Evolutionary conservation across 2,113 vertebrate genomes (phyloP), one percentile per base, ranked within the genome.

Genomic region (Caranx ignobilis): DNA sequence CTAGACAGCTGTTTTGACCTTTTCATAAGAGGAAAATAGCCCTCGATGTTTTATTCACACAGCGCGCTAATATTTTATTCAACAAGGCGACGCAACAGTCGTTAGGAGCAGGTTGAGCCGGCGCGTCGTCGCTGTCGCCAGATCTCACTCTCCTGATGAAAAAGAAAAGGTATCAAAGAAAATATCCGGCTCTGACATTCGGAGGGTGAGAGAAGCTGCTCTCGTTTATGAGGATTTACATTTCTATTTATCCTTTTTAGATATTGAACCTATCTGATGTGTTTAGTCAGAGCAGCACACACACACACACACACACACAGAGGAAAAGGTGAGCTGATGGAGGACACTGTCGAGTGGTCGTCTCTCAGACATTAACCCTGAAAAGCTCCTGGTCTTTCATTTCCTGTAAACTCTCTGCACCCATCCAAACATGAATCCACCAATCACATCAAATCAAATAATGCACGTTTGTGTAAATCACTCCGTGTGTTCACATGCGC

Each of bases 1-100:
- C 70, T 81, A 67, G 75, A 83, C 77, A 57, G 69, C 73, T 74
- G 74, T 82, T 86, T 79, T 88, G 84, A 92, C 89, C 85, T 90
- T 86, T 85, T 76, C 34, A 72, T 35, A 83, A 67, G n/a, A 79
- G 76, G 72, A 90, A 90, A 80, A 80, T 41, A 54, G 64, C 26
- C 48, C 60, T 0, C 26, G 16, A 87, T 85, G 83, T 87, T 86
- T 90, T 90, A 82, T 89, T 92, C 82, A 87, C 41, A 10, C 32
- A 50, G 41, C 69, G n/a, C 13, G 70, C 66, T 81, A 39, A 80
- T 88, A 75, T 79, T 81, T 75, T 78, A 80, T 85, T 81, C 72
- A 77, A 71, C 72, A 41, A 63, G 43, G 65, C 54, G 71, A 57
- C n/a, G 21, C 56, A 35, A 34, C 63, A 26, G 50, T 80, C 70